Evolutionary conservation across 2,113 vertebrate species (phyloP), one percentile per base, ranked within the genome.

Genomic region (Zapus hudsonius): DNA sequence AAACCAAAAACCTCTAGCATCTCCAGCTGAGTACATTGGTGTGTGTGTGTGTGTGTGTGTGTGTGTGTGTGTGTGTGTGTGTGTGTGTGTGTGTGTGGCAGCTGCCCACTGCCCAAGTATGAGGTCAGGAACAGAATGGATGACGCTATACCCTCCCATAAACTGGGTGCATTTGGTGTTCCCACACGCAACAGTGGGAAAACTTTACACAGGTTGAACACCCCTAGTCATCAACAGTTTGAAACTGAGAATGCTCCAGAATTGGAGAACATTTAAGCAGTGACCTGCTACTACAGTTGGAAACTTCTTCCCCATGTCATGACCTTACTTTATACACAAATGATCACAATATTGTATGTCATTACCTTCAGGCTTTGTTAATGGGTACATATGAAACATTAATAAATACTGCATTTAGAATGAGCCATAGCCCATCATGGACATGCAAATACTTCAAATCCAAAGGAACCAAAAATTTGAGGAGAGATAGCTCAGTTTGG

Each of bases 31-130:
- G 31, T 13, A 17, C 36, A n/a, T n/a, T n/a, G n/a, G n/a, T n/a
- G n/a, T n/a, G n/a, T 7, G 9, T 52, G 33, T 9, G 8, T 25
- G 23, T 7, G 0, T 0, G 2, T 61, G 7, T 22, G 7, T 17
- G 61, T 42, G 38, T 9, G 8, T 25, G 27, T 7, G 0, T 0
- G 2, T 61, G 11, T 27, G 8, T 17, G 55, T 42, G 38, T 52
- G 33, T 9, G 8, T 25, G 27, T 8, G 0, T 0, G 2, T 61
- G 11, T 27, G 8, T 17, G 55, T 38, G 38, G 17, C 3, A 40
- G 23, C 19, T 2, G 0, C 31, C 29, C n/a, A 27, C 19, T 2
- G 0, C 31, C 29, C n/a, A 44, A 11, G 5, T 70, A 55, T 44
- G 15, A 52, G 44, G 29, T 17, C 27, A 76, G 17, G 42, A 36